These are phyloP conservation scores for Podotricha telesiphe DNA, from an alignment of 2,888 invertebrate genomes.

Conservation along the genomic window DNA sequence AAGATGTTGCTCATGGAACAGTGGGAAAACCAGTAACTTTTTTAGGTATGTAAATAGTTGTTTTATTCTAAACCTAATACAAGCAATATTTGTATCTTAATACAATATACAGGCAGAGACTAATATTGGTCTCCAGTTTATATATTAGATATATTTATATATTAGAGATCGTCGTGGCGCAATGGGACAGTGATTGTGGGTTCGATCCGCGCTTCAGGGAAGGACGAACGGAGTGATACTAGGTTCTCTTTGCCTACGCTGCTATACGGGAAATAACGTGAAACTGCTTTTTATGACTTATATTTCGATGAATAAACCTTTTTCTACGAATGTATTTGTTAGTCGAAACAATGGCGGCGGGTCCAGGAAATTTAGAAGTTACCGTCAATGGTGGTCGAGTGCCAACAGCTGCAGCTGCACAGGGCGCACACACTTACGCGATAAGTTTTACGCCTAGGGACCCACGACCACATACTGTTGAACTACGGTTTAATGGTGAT, in stretches of 20 bases:
- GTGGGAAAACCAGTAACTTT: constrained; percentile 96
- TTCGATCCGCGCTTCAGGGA: too few relatives aligned
- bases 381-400: constrained; percentile 99
- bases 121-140: too few relatives aligned
- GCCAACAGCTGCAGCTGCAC: constrained; percentile 97
- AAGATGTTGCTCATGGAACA: constrained; percentile 93
- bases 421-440: constrained; percentile 97
- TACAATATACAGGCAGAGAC: too few relatives aligned
- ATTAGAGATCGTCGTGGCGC: too few relatives aligned
- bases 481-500: constrained; percentile 97
- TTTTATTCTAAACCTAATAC: background rate
- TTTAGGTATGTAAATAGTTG: constrained; percentile 83
- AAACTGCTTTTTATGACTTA: too few relatives aligned
- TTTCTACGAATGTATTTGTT: background rate
- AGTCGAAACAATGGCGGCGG: constrained; percentile 99
- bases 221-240: too few relatives aligned
- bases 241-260: too few relatives aligned
- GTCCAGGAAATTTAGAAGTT: constrained; percentile 98
- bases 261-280: too few relatives aligned
- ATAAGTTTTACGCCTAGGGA: constrained; percentile 98
- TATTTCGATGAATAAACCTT: too few relatives aligned
- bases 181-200: too few relatives aligned
- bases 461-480: constrained; percentile 95
- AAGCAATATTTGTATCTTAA: too few relatives aligned
- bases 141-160: too few relatives aligned